Evolutionary conservation across 2,113 vertebrate genomes (phyloP).

Genomic region (Vulpes ferrilata): DNA sequence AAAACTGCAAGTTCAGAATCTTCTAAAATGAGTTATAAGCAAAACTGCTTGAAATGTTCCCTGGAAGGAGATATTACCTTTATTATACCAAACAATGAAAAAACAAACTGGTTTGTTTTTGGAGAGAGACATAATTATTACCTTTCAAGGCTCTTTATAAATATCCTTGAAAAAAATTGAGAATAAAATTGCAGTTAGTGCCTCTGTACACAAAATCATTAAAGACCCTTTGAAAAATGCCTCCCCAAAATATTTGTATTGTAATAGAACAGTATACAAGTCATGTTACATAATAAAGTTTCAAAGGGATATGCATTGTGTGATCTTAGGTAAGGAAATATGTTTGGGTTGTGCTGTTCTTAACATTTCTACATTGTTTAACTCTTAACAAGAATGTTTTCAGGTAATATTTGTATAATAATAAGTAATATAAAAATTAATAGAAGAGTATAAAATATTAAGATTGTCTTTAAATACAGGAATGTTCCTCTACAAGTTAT

Average conservation of each 20-base stretch:
- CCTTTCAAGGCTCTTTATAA: neutral
- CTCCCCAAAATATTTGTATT: neutral
- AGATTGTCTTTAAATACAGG: neutral
- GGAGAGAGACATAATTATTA: neutral
- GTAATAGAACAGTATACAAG: neutral
- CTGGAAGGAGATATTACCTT: neutral
- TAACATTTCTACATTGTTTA: neutral
- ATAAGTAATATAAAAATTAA: constrained; percentile 2
- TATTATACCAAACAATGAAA: neutral
- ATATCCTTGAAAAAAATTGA: neutral
- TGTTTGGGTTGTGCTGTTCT: neutral
- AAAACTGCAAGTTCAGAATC: neutral
- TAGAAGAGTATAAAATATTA: neutral
- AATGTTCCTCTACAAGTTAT: neutral
- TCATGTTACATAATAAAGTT: neutral
- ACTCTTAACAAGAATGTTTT: neutral
- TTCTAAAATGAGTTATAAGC: neutral
- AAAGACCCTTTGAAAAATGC: neutral
- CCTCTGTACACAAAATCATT: neutral
- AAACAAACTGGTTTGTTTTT: neutral
- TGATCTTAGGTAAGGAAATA: neutral
- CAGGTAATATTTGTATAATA: neutral
- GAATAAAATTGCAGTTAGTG: neutral
- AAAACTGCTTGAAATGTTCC: neutral
- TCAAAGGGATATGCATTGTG: neutral